A percentile compares a stretch with the other conserved stretches of the same genome.
Evolutionary conservation across 2,797 vertebrate species (phyloP).

Genomic region (Arctocebus calabarensis): DNA sequence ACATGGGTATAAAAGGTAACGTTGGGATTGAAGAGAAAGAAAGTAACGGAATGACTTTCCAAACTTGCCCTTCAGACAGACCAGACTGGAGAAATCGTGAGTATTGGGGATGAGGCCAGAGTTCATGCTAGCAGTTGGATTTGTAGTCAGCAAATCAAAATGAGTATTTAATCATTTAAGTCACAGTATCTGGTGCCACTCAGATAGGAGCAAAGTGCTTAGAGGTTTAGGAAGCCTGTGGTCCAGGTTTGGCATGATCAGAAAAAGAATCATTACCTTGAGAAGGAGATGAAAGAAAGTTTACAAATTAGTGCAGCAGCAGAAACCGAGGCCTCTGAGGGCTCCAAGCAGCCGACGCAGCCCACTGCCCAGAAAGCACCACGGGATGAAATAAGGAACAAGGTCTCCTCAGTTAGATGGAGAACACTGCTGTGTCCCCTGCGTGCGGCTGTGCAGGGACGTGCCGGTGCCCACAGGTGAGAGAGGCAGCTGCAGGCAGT

Average conservation of each 20-base stretch:
- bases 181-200: not conserved
- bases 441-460: not conserved
- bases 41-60: constrained; percentile 10
- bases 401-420: not conserved
- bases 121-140: not conserved
- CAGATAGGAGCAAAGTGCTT: not conserved
- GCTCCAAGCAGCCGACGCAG: not conserved
- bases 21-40: not conserved
- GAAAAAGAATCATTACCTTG: not conserved
- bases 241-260: not conserved
- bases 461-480: not conserved
- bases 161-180: not conserved
- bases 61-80: not conserved
- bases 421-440: not conserved
- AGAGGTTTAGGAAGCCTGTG: not conserved
- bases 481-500: not conserved
- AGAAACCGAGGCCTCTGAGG: not conserved
- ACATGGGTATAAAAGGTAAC: not conserved
- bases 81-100: not conserved
- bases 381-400: not conserved
- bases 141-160: not conserved
- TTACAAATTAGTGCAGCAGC: not conserved
- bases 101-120: not conserved
- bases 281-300: not conserved
- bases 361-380: not conserved